Base-by-base conservation (phyloP, 2,113 vertebrate genomes). In the Jacana jacana region DNA sequence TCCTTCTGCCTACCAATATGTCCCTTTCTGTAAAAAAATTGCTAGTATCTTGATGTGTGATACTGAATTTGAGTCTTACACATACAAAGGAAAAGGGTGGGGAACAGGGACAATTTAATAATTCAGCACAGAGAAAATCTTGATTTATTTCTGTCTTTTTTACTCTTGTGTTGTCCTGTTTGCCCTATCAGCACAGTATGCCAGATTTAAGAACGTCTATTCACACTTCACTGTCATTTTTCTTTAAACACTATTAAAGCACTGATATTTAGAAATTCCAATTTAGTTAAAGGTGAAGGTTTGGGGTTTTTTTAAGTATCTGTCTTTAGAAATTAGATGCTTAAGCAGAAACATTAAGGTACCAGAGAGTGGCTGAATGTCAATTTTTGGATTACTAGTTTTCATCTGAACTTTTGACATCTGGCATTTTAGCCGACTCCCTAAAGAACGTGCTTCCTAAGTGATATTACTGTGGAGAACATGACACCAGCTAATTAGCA, bases 221-320 rank as follows among this genome's bases (percentile, higher is more conserved):
- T 84, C 13, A 1, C 52, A 24, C 35, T 81, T 78, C 60, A 78
- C 46, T 88, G 80, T 71, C 68, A 84, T 70, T 95, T 94, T 89
- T 75, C 60, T 86, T 93, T 70, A 70, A 95, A 77, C 17, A 30
- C 6, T 71, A 63, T 77, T 84, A 79, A 84, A 86, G 17, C 69
- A 64, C 4, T 93, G 72, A 71, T 93, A 96, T 89, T 95, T 95
- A 72, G 55, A 94, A 91, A 64, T 84, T 81, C 65, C 27, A 73
- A 4, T 70, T 90, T n/a, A 76, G 55, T 20, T 88, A 86, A 91
- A 94, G 85, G 79, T 91, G 63, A 95, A 86, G 54, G 44, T 65
- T 76, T 93, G 9, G 3, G 11, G n/a, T n/a, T 0, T 24, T 40
- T 65, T 83, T 64, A 76, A 55, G 35, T 72, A 69, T 42, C 51